Evolutionary conservation across 2,888 invertebrate genomes (phyloP), one percentile per base, ranked within the genome.

Genomic region (Neoaliturus tenellus): DNA sequence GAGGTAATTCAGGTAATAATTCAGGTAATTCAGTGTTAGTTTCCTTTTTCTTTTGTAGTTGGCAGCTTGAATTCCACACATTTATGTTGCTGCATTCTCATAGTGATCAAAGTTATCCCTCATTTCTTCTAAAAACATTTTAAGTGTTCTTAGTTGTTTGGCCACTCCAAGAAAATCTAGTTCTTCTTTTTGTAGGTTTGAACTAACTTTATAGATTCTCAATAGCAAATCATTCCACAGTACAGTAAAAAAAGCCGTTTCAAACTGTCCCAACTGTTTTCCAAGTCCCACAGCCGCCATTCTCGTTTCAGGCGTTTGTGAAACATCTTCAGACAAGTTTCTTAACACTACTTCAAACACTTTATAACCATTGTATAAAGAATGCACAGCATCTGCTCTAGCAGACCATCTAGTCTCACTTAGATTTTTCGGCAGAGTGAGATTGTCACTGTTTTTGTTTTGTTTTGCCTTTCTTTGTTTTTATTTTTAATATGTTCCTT

Each of bases 331-430:
- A 69, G 33, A 10, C 25, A 69, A 23, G 39, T 69, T 39, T 25
- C 69, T 41, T 23, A 81, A 31, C 20, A 23, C 35, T 20, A n/a
- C 8, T 62, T 81, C 58, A 25, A 41, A 25, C 62, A 67, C 39
- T n/a, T 67, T 20, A 39, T 41, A 35, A 25, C 81, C 39, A 20
- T 17, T 23, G 14, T 17, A n/a, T 67, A 28, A 25, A 44, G 23
- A 44, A 17, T 44, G n/a, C 10, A 69, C 39, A n/a, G 35, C 82
- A 17, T 71, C 71, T 73, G 73, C 51, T 55, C 71, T 73, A 20
- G 73, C 73, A 82, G 73, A 82, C 82, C 71, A 82, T 51, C 55
- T 73, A 31, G 82, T 82, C 31, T 82, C 28, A n/a, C 51, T 82
- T 71, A 73, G 14, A 10, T 25, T 33, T 82, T 82, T 82, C 33